Evolutionary conservation across 2,113 vertebrate genomes (phyloP), one percentile per base, ranked within the genome.

Genomic region (Thryonomys swinderianus): DNA sequence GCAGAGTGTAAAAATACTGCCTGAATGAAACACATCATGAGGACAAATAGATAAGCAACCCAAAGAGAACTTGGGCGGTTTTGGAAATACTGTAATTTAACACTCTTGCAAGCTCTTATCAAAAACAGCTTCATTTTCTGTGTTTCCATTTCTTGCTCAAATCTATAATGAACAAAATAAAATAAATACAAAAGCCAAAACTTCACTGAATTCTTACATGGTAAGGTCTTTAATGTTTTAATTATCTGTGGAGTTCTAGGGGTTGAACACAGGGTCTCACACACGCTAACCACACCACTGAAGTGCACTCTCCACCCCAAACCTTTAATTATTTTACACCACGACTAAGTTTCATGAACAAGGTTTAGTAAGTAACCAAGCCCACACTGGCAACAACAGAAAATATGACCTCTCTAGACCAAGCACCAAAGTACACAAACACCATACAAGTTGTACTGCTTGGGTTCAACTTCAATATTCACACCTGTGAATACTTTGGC

Each of bases 141-240:
- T 42, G 12, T 78, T 93, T 18, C 88, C 79, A 90, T 81, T 92
- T 89, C 82, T 74, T 74, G 25, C 34, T 74, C 10, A 45, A 71
- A 40, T 92, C 37, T 89, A 80, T 53, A 57, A 88, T 9, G 30
- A 11, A 74, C 30, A 64, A 62, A 23, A 55, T 16, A 27, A 67
- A 42, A 13, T 11, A 2, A 37, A 18, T 42, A 89, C 5, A 85
- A 82, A 82, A 14, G 21, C 57, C 32, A 51, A 53, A 87, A 62
- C 48, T 89, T 95, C 64, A 88, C 53, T 91, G 84, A 95, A 93
- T 64, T 90, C 71, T 2, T 1, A 62, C n/a, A 25, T 74, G n/a
- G n/a, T n/a, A 73, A 95, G 32, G 25, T 48, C 67, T 74, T 9
- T 13, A 79, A 87, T 64, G 20, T 53, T 64, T 57, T 17, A 8